phyloP scores from a whole-genome alignment of 2,113 vertebrate genomes.

The Siniperca chuatsi region DNA sequence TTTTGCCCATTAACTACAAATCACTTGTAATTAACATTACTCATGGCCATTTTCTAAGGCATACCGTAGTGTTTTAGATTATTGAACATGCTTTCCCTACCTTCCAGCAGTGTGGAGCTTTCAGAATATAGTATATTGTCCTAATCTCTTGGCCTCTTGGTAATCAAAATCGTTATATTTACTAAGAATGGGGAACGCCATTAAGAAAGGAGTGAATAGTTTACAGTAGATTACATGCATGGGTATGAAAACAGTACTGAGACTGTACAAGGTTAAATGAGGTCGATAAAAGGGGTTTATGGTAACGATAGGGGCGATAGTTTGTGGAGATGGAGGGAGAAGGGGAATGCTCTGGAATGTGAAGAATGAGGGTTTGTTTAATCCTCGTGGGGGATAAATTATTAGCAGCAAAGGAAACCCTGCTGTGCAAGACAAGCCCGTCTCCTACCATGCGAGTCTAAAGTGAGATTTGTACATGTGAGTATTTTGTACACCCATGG shows the following conservation, averaged over 20 bases:
- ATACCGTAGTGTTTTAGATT: not conserved
- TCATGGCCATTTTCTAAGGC: not conserved
- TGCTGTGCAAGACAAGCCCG: constrained; percentile 21
- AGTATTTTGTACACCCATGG: not conserved
- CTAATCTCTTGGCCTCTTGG: not conserved
- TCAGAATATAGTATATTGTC: not conserved
- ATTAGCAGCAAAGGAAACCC: constrained; percentile 64
- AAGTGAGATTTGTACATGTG: constrained; percentile 14
- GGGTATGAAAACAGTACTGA: not conserved
- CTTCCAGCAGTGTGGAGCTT: not conserved
- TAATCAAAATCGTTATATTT: not conserved
- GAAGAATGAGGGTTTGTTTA: constrained; percentile 77
- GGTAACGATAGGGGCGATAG: constrained; percentile 40
- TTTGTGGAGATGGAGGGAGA: constrained; percentile 40
- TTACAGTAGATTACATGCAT: constrained; percentile 7
- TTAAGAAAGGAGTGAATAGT: not conserved
- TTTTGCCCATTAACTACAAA: constrained; percentile 1
- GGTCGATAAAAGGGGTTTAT: constrained; percentile 51
- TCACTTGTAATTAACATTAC: not conserved
- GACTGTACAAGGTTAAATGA: constrained; percentile 43
- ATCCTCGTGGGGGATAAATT: constrained; percentile 72
- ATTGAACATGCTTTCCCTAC: too few relatives aligned
- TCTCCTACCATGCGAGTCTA: not conserved
- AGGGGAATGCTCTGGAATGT: constrained; percentile 71
- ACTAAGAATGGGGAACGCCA: not conserved